phyloP scores from a whole-genome alignment of 64 coral and sea anemone genomes.

The Montipora efflorescens region DNA sequence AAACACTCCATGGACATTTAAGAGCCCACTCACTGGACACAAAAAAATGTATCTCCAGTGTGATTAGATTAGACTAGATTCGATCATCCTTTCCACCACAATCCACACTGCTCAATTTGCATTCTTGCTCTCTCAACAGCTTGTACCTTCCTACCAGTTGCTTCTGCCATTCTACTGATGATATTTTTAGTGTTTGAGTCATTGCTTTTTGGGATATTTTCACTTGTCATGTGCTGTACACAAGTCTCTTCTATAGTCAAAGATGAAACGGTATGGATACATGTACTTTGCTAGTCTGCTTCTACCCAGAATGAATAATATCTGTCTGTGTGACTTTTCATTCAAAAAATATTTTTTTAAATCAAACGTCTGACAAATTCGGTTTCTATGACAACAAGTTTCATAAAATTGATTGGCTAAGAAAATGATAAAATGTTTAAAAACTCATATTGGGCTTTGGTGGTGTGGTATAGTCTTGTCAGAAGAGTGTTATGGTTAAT shows the following conservation, averaged over 20 bases:
- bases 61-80: too few species aligned
- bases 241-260: constrained; percentile 90
- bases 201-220: constrained; percentile 96
- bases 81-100: not conserved
- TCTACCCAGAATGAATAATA: not conserved
- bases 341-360: not conserved
- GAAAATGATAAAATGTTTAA: not conserved
- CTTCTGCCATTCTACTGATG: constrained; percentile 90
- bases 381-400: too few species aligned
- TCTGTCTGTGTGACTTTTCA: not conserved
- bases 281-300: not conserved
- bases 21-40: too few species aligned
- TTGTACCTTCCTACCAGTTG: constrained; percentile 87
- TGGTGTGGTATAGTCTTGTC: too few species aligned
- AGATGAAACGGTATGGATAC: constrained; percentile 93
- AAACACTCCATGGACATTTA: too few species aligned
- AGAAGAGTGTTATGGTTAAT: too few species aligned
- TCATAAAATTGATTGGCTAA: not conserved
- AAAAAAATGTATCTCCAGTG: too few species aligned
- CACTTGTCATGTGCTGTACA: constrained; percentile 94
- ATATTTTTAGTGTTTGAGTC: constrained; percentile 98
- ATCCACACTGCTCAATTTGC: not conserved
- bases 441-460: too few species aligned
- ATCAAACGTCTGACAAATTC: not conserved
- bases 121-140: constrained; percentile 58